Evolutionary conservation across 2,113 vertebrate species (phyloP), one percentile per base, ranked within the genome.

Genomic region (Cettia cetti): DNA sequence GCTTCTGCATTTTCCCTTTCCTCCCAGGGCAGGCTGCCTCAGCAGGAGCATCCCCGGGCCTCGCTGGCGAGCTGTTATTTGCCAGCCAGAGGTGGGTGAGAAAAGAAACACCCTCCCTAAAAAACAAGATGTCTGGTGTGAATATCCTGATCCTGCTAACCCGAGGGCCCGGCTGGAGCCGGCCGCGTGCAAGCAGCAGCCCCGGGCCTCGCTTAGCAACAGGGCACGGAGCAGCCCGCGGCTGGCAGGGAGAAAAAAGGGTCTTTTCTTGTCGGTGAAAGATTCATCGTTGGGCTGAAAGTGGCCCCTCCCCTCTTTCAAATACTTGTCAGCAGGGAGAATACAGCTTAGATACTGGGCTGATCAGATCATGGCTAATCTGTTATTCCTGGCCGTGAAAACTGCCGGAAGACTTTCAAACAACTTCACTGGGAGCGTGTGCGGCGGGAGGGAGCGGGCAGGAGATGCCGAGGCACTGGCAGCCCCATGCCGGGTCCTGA

Each of bases 331-430:
- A 98, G 97, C 96, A 23, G 97, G 97, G 96, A 98, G 98, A 97
- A 98, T 98, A 97, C 96, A 95, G 95, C 97, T 97, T 96, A 98
- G 98, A 98, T 98, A 98, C 98, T 98, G 96, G 96, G 97, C 95
- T 97, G 97, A 98, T 98, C 98, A 98, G 98, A 99, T 99, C 98
- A 98, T 98, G 97, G 98, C 97, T 99, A 99, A 99, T 99, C 98
- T 98, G 98, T 98, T 98, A 98, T 99, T 98, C 98, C 97, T 98
- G 97, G 94, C 98, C 96, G 71, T 89, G 97, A 98, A 98, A 98
- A 97, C 97, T 98, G 97, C 98, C 98, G 91, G 98, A 97, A 98
- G 98, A 98, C 97, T 98, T 98, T 98, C 98, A 98, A 98, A 98
- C 98, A 98, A 98, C 97, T 98, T 98, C 96, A 98, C 98, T 97